These are phyloP conservation scores for Dromas ardeola DNA, from an alignment of 2,113 vertebrate species.

Conservation along the genomic window DNA sequence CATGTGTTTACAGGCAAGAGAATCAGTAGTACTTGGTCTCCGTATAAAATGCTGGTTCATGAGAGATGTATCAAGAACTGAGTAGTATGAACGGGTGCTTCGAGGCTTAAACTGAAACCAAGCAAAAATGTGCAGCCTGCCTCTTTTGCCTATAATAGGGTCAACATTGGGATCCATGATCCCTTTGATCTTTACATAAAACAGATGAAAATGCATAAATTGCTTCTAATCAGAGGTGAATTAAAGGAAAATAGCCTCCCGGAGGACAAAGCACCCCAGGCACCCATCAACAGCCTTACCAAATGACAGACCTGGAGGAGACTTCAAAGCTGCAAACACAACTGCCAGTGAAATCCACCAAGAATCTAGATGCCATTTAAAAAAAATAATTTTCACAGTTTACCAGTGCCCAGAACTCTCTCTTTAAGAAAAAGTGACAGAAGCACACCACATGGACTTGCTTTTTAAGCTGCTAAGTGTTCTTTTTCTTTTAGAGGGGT, in stretches of 20 bases:
- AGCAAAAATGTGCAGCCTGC: slow-evolving; percentile 40
- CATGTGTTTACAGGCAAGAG: neutral
- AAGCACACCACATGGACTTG: neutral
- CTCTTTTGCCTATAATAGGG: slow-evolving; percentile 60
- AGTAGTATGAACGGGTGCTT: neutral
- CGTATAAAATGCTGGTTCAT: neutral
- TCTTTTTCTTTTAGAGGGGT: neutral
- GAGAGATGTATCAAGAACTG: neutral
- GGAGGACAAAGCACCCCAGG: slow-evolving; percentile 74
- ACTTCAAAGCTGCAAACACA: slow-evolving; percentile 76
- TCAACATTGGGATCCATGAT: slow-evolving; percentile 54
- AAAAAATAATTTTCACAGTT: slow-evolving; percentile 35
- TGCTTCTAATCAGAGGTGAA: slow-evolving; percentile 75
- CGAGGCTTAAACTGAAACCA: slow-evolving; percentile 37
- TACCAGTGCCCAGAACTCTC: slow-evolving; percentile 52
- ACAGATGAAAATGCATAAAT: slow-evolving; percentile 77
- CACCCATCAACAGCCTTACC: slow-evolving; percentile 65
- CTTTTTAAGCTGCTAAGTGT: neutral
- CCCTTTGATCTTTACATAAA: slow-evolving; percentile 76
- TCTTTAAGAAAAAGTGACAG: slow-evolving; percentile 40
- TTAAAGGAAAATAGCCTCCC: slow-evolving; percentile 74
- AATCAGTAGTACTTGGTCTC: neutral
- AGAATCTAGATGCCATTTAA: slow-evolving; percentile 45
- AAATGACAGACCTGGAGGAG: slow-evolving; percentile 76
- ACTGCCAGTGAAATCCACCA: slow-evolving; percentile 74